Base-by-base conservation (phyloP, 2,888 invertebrate species). In the Eledona agricola region DNA sequence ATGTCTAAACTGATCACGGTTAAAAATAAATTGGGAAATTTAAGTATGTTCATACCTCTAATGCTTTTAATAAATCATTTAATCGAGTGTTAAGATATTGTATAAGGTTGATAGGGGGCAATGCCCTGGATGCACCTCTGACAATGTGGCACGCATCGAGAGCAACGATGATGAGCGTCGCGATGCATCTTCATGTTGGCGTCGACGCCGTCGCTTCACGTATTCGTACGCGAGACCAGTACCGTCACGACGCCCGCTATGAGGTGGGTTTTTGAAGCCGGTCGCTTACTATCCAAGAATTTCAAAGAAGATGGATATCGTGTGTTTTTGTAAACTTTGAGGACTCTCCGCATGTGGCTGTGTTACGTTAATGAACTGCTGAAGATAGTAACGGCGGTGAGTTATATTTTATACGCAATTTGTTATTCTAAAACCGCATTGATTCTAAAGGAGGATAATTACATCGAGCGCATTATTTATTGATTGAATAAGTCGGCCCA, bases 131-230 rank as follows among this genome's bases (percentile, higher is more conserved):
- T n/a, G n/a, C n/a, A n/a, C n/a, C n/a, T n/a, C n/a, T n/a, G n/a
- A n/a, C n/a, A n/a, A n/a, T n/a, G n/a, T n/a, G n/a, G n/a, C n/a
- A n/a, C n/a, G n/a, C n/a, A n/a, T n/a, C n/a, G n/a, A n/a, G n/a
- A n/a, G n/a, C n/a, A n/a, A n/a, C n/a, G n/a, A n/a, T n/a, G n/a
- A 9, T 16, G 13, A 45, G 23, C 23, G 34, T 34, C 22, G 37
- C 31, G 45, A 45, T 52, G 45, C 52, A 52, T 52, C 46, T 25
- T 28, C 32, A 43, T 38, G 20, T 28, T 51, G 49, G 63, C 56
- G 65, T 63, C 65, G 65, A 61, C 65, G 65, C 61, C 51, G 52
- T 53, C 51, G 51, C 23, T 47, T 50, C 42, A 50, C 58, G 56
- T 57, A 61, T 60, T 63, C 60, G 63, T 54, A 55, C 51, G 46